Base-by-base conservation (phyloP, 1,140 invertebrate genomes). In the Nautilus pompilius region DNA sequence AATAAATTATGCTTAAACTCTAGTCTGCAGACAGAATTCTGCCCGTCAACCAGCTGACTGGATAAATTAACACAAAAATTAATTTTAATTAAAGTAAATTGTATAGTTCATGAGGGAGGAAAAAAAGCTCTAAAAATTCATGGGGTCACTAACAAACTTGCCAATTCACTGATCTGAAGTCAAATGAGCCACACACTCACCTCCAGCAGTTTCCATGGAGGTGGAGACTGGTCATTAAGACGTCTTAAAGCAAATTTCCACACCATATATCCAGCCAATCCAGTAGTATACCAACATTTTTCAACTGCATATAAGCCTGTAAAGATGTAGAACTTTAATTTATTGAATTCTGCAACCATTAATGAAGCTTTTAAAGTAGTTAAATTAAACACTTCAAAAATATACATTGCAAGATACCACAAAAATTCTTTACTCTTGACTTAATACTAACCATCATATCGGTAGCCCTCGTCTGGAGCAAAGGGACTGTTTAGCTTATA, bases 401-500 rank as follows among this genome's bases (percentile, higher is more conserved):
- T 17, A 17, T 6, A 57, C 10, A 53, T 13, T 13, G 24, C 24
- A 10, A 53, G 13, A 24, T 10, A 15, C 10, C 24, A 10, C 13
- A 10, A 17, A 53, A 53, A 53, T n/a, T 41, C 36, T 41, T 41
- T 41, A 41, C n/a, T n/a, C n/a, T n/a, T n/a, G n/a, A n/a, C n/a
- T n/a, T 26, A 22, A 30, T 56, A 60, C 62, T 51, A 54, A 80
- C 81, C 81, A 73, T 82, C 81, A 72, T 81, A 82, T 70, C 81
- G 63, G 62, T 82, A 82, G 6, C 80, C 81, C 22, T 76, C 72
- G 20, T 80, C 79, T 24, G 81, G 81, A 13, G 81, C 80, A 74
- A 79, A 82, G 5, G 70, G 69, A 69, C 75, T 80, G 33, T 58
- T 84, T 1, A 81, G 69, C 65, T 84, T 84, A 63, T 82, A 83